Evolutionary conservation across 2,113 vertebrate species (phyloP), one percentile per base, ranked within the genome.

Genomic region (Neofelis nebulosa): DNA sequence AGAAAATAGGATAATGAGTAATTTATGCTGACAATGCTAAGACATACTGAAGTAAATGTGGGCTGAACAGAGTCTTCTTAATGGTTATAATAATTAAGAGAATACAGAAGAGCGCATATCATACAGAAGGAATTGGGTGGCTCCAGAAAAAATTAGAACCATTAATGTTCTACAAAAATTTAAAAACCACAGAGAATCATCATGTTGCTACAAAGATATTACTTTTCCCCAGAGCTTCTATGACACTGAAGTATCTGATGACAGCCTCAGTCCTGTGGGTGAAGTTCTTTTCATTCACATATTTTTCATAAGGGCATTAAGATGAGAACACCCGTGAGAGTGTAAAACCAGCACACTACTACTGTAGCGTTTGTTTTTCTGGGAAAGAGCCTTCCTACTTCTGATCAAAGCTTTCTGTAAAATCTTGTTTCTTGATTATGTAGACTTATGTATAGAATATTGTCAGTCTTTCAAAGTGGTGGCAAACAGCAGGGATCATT

Each of bases 1-100:
- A 96, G 88, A 78, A 82, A 89, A 91, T 25, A 81, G 19, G 12
- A 79, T 74, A 87, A 74, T 95, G 86, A 94, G 78, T 89, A 88
- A 94, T 50, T 87, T 74, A 25, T 76, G 93, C 27, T 91, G 88
- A 78, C 73, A 86, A 79, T 81, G 19, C 84, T 73, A 91, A 93
- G 57, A 79, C 8, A 23, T 50, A 15, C 18, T 79, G 87, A 79
- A 63, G 85, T 96, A 90, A 91, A 48, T 14, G 27, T 89, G 87
- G 85, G 78, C 52, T 18, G 48, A 84, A 55, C 41, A 79, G 33
- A 91, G n/a, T 66, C 36, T 97, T 83, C 68, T 80, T 41, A 73
- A 86, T 93, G 48, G n/a, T 63, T 55, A 76, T 63, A 65, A 73
- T 83, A 94, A 84, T 73, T 38, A 91, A n/a, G 11, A 19, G 36